Evolutionary conservation across 2,113 vertebrate species (phyloP).

Genomic region (Tragelaphus scriptus): DNA sequence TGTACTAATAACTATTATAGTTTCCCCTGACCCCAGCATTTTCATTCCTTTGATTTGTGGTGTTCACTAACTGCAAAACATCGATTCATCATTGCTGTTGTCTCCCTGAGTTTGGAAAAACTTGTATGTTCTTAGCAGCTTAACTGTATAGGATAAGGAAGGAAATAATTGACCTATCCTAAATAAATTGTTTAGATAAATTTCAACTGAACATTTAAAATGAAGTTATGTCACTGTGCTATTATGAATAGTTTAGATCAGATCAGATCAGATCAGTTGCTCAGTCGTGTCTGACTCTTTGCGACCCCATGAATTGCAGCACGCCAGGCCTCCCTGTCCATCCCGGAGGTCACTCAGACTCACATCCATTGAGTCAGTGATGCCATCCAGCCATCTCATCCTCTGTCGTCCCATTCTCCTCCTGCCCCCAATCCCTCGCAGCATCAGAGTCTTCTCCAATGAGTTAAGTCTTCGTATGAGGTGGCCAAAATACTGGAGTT

Average conservation of each 20-base stretch:
- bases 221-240: not conserved
- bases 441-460: too few species aligned
- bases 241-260: not conserved
- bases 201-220: constrained; percentile 31
- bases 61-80: not conserved
- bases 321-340: too few species aligned
- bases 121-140: not conserved
- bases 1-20: not conserved
- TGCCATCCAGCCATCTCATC: too few species aligned
- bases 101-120: not conserved
- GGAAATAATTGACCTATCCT: not conserved
- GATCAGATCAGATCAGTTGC: too few species aligned
- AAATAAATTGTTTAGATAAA: not conserved
- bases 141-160: not conserved
- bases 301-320: too few species aligned
- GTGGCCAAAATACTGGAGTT: too few species aligned
- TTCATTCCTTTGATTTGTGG: not conserved
- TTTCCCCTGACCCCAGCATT: not conserved
- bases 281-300: too few species aligned
- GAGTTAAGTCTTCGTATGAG: too few species aligned
- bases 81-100: not conserved
- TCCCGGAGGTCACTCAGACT: too few species aligned
- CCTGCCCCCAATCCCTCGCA: too few species aligned
- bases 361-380: too few species aligned
- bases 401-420: too few species aligned